Conservation (phyloP, 2,888 invertebrate genomes). For the Siphonodentalium dalli region DNA sequence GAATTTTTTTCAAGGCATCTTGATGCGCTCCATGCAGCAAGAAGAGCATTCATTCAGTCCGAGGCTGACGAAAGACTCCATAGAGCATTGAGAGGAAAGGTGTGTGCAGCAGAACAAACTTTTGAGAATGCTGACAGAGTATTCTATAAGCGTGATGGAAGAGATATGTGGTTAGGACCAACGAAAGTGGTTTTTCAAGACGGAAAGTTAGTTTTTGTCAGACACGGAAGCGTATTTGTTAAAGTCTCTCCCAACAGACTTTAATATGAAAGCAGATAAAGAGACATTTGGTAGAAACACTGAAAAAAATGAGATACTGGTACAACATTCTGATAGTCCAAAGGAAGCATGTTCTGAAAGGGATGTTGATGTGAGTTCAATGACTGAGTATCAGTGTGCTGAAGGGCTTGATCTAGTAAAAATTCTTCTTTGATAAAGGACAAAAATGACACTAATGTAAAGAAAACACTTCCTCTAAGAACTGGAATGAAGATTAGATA, state of each 20-base stretch:
- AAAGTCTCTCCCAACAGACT: constrained; percentile 3
- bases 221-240: not conserved
- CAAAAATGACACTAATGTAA: no score
- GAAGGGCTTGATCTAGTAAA: no score
- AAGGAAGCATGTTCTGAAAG: no score
- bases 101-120: not conserved
- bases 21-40: not conserved
- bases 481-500: no score
- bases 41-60: not conserved
- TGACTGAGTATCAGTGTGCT: no score
- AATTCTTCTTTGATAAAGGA: no score
- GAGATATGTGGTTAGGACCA: not conserved
- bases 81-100: not conserved
- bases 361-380: no score
- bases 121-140: not conserved
- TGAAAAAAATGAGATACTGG: no score
- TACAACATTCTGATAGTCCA: no score
- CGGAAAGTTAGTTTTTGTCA: constrained; percentile 1
- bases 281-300: no score
- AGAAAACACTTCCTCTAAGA: no score
- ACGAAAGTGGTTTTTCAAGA: constrained; percentile 3
- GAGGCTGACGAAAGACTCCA: constrained; percentile 1
- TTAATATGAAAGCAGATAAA: no score
- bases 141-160: not conserved
- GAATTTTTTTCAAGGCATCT: not conserved